Percentiles rank a stretch among this genome's conserved stretches.
Conservation (phyloP, 2,113 vertebrate species). For the Eulemur macaco region DNA sequence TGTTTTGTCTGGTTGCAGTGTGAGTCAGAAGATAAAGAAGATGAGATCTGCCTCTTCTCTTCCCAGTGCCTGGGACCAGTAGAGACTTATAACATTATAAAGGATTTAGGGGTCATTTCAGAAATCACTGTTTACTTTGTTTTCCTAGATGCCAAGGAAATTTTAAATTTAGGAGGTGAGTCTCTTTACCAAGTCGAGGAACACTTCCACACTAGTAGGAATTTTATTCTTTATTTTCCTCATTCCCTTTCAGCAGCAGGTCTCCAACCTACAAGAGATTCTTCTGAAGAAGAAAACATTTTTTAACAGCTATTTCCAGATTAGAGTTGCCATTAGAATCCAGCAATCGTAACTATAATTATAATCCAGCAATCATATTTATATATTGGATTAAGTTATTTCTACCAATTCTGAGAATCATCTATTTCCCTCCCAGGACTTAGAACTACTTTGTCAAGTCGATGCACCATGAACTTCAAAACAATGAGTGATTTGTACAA, state of each 20-base stretch:
- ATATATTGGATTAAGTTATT: neutral
- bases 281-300: neutral
- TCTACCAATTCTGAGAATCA: neutral
- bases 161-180: neutral
- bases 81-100: neutral
- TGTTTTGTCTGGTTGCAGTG: neutral
- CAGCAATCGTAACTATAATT: neutral
- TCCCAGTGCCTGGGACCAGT: neutral
- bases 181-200: neutral
- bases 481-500: neutral
- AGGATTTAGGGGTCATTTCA: neutral
- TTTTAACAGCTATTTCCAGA: neutral
- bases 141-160: neutral
- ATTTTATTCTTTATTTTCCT: neutral
- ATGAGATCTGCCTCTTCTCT: conserved; percentile 1
- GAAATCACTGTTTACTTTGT: conserved; percentile 5
- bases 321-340: neutral
- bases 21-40: conserved; percentile 50
- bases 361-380: neutral
- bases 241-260: neutral
- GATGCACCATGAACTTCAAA: conserved; percentile 19
- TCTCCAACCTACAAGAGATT: conserved; percentile 20
- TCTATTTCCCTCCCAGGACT: neutral
- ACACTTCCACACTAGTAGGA: neutral
- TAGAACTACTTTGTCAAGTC: neutral